phyloP scores from a whole-genome alignment of 2,888 invertebrate genomes.

The Aphodius sticticus region DNA sequence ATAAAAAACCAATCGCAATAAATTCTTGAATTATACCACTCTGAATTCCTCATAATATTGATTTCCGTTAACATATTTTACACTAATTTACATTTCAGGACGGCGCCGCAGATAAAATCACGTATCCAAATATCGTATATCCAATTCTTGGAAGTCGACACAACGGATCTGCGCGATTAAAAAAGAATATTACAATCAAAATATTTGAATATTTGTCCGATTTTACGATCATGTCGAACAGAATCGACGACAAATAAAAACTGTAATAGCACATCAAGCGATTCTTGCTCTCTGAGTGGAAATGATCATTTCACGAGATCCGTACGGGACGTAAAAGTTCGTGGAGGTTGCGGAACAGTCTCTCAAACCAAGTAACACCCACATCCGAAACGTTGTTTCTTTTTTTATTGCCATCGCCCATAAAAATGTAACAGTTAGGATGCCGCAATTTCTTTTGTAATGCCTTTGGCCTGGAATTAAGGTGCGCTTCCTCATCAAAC shows the following conservation, averaged over 20 bases:
- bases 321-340: neutral
- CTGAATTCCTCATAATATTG: neutral
- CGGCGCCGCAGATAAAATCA: neutral
- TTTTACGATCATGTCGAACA: neutral
- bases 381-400: neutral
- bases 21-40: neutral
- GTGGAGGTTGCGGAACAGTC: neutral
- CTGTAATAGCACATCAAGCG: neutral
- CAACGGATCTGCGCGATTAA: neutral
- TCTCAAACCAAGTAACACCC: neutral
- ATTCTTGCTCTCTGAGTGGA: neutral
- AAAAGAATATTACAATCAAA: neutral
- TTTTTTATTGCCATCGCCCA: neutral
- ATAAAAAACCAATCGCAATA: neutral
- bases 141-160: no score
- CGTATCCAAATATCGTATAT: neutral
- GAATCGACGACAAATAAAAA: slow-evolving; percentile 4
- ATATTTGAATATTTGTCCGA: neutral
- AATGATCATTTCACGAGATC: neutral
- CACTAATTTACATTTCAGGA: neutral
- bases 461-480: neutral
- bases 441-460: neutral
- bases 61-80: neutral
- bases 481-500: neutral
- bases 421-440: slow-evolving; percentile 4